Evolutionary conservation across 2,797 vertebrate species (phyloP), one percentile per base, ranked within the genome.

Genomic region (Decapterus maruadsi): DNA sequence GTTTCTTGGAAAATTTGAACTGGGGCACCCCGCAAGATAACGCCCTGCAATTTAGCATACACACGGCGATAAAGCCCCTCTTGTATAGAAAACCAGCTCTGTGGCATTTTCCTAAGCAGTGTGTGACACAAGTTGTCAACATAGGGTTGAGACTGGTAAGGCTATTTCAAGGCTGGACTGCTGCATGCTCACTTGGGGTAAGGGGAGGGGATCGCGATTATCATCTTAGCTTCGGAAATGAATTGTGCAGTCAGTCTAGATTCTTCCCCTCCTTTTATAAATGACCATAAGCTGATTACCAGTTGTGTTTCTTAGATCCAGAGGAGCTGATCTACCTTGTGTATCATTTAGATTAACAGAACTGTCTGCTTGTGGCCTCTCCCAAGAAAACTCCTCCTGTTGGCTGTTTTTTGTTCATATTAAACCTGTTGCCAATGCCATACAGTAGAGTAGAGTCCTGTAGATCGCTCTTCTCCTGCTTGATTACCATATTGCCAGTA

Each of bases 41-140:
- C 58, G 1, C 79, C 81, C 75, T 74, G 64, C 68, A 81, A 80
- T 90, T 83, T 82, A 46, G 58, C 79, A 45, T 89, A 55, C 36
- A 26, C 46, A 54, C 66, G 57, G 50, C 80, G 72, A 90, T 90
- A 88, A 89, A 83, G 87, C 76, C 82, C 75, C 80, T 78, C 64
- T 87, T 85, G 82, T 92, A 57, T n/a, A 67, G 73, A 70, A 26
- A 86, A 84, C 78, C 72, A 79, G 82, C 86, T 89, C 63, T 86
- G 84, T 88, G 65, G 81, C 78, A 69, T 90, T 86, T 91, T 64
- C 57, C 22, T 67, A 34, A 3, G 10, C 43, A 45, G 50, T 42
- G 64, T 83, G 65, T 54, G 58, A 78, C 75, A 72, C 78, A 88
- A 60, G 77, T 82, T 81, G 71, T 71, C 78, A 70, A 72, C 75